Percentiles rank a stretch among this genome's conserved stretches.
Evolutionary conservation across 1,140 invertebrate genomes (phyloP).

Genomic region (Zaprionus ghesquierei): DNA sequence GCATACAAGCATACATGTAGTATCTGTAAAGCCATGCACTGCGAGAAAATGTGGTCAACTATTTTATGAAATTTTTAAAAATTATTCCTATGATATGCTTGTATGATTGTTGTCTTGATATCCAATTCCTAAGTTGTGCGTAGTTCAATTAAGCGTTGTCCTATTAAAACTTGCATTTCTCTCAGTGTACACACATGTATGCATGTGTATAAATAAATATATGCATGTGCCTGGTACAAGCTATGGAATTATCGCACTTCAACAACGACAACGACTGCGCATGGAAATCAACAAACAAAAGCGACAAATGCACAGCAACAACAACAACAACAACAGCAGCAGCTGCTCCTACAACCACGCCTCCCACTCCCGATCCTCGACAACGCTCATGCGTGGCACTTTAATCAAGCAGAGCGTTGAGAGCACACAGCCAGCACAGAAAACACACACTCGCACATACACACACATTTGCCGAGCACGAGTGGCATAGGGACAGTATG

Average conservation of each 20-base stretch:
- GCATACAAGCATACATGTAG: constrained; percentile 5
- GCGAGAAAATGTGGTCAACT: neutral
- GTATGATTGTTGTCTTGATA: too few relatives aligned
- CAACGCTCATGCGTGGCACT: constrained; percentile 37
- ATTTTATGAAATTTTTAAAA: too few relatives aligned
- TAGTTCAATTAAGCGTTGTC: too few relatives aligned
- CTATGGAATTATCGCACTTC: constrained; percentile 76
- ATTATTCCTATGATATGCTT: too few relatives aligned
- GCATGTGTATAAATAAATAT: constrained; percentile 7
- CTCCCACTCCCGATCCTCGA: neutral
- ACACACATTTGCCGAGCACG: constrained; percentile 2
- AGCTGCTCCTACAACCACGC: constrained; percentile 24
- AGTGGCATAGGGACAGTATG: neutral
- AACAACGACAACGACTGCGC: constrained; percentile 49
- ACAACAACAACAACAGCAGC: constrained; percentile 28
- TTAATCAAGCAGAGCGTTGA: constrained; percentile 53
- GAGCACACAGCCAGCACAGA: constrained; percentile 18
- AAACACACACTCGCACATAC: neutral
- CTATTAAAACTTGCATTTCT: neutral
- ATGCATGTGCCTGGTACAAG: constrained; percentile 6
- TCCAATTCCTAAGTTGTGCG: too few relatives aligned
- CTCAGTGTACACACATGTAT: neutral
- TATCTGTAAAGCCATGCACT: neutral
- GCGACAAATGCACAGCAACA: constrained; percentile 58
- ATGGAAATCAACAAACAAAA: constrained; percentile 59